Evolutionary conservation across 1,140 invertebrate genomes (phyloP).

Genomic region (Drosophila baimaii): DNA sequence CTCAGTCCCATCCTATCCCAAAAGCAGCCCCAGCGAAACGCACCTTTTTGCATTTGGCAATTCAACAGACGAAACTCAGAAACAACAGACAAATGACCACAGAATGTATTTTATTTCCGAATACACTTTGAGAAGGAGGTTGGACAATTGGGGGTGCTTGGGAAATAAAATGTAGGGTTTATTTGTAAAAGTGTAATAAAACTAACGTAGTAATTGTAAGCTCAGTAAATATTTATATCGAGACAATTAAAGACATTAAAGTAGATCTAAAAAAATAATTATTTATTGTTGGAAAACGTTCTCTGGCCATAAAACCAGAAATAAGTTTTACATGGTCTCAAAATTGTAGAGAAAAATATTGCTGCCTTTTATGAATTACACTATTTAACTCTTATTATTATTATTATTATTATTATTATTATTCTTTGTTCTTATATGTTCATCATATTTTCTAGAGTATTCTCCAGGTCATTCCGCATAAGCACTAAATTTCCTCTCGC

Average conservation of each 20-base stretch:
- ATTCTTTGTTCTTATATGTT: no score
- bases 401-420: no score
- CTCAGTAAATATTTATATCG: no score
- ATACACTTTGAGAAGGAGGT: slow-evolving; percentile 7
- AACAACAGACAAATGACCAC: slow-evolving; percentile 62
- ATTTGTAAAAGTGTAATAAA: not conserved
- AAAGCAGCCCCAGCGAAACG: slow-evolving; percentile 11
- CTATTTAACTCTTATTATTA: no score
- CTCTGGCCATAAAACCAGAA: not conserved
- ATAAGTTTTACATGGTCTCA: no score
- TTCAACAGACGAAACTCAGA: slow-evolving; percentile 42
- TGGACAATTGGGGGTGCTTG: no score
- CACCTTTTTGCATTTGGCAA: slow-evolving; percentile 55
- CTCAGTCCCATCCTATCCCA: not conserved
- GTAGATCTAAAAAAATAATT: no score
- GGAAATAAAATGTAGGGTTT: not conserved
- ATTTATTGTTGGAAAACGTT: no score
- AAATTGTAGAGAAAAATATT: not conserved
- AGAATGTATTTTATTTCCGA: slow-evolving; percentile 43
- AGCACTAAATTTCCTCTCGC: slow-evolving; percentile 14
- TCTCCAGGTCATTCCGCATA: not conserved
- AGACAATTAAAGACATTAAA: no score
- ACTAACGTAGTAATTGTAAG: no score
- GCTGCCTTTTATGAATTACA: not conserved
- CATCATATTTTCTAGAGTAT: not conserved